Base-by-base conservation (phyloP, 2,113 vertebrate species). In the Cyanoderma ruficeps region DNA sequence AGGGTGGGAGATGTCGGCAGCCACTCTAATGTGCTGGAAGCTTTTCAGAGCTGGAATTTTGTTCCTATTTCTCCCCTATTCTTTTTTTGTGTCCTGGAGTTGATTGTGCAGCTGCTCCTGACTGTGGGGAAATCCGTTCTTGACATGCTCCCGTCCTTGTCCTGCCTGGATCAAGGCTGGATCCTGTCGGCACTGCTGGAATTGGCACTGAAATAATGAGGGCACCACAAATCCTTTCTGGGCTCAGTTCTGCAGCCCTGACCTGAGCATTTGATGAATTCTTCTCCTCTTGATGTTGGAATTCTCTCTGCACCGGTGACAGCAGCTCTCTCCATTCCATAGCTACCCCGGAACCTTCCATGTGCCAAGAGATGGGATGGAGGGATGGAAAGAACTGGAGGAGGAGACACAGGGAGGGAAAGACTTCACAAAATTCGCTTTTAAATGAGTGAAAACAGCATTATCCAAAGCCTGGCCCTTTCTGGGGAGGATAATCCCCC, bases 401-500 rank as follows among this genome's bases (percentile, higher is more conserved):
- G 27, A 61, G 47, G 53, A 86, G 47, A 70, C 1, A 1, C 4
- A 6, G 27, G 22, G 59, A 86, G 28, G 50, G 78, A 61, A 81
- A 72, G 3, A 59, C 81, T 82, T 81, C 5, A 8, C 37, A 83
- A 88, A 92, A 90, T 80, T 77, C 75, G 79, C 87, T 90, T 95
- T 92, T 59, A 79, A 90, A 89, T 53, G 55, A 90, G 93, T 69
- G 90, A 84, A 90, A 93, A 63, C 65, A 86, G 53, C 33, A 1
- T 83, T 92, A 91, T 68, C 74, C 74, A 95, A 95, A 92, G 63
- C 68, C 37, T 67, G 63, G 65, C 23, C n/a, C 35, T 93, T 95
- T 94, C 88, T 93, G 56, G 70, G 72, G 76, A 52, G 84, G 85
- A 65, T 95, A 93, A 97, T 96, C 94, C 80, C 65, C 91, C 87